These are phyloP conservation scores for Hedychridium roseum DNA, from an alignment of 2,888 invertebrate genomes.

Conservation along the genomic window DNA sequence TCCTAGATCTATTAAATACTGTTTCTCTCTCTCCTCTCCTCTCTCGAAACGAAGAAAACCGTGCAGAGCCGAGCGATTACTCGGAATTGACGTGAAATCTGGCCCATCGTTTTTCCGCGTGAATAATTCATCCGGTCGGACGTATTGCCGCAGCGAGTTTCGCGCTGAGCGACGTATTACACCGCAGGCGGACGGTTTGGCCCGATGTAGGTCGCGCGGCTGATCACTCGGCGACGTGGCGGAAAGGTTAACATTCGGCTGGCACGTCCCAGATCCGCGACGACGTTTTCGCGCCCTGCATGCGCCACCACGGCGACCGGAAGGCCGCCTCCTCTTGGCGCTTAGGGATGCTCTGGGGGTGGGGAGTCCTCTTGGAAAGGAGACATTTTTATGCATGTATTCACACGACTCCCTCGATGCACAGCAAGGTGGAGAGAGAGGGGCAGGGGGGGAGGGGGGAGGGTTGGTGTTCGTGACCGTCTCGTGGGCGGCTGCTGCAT, in stretches of 20 bases:
- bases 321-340: conserved; percentile 10
- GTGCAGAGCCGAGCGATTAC: too few relatives aligned
- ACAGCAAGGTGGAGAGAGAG: conserved; percentile 23
- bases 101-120: too few relatives aligned
- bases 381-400: conserved; percentile 55
- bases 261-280: conserved; percentile 32
- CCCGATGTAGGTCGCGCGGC: conserved; percentile 33
- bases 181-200: background rate
- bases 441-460: background rate
- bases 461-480: conserved; percentile 5
- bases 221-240: conserved; percentile 47
- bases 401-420: conserved; percentile 46
- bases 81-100: too few relatives aligned
- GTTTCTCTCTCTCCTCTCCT: too few relatives aligned
- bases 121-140: too few relatives aligned
- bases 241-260: conserved; percentile 43
- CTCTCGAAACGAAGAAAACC: too few relatives aligned
- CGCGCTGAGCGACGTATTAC: background rate
- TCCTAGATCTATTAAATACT: too few relatives aligned
- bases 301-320: conserved; percentile 4
- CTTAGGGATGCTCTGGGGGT: conserved; percentile 6
- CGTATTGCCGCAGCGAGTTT: background rate
- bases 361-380: conserved; percentile 20
- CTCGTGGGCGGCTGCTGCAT: conserved; percentile 10
- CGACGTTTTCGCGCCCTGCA: conserved; percentile 31